Percentiles rank a stretch among this genome's conserved stretches.
These are phyloP conservation scores for Eilema sororculum DNA, from an alignment of 2,888 invertebrate species.

Conservation along the genomic window DNA sequence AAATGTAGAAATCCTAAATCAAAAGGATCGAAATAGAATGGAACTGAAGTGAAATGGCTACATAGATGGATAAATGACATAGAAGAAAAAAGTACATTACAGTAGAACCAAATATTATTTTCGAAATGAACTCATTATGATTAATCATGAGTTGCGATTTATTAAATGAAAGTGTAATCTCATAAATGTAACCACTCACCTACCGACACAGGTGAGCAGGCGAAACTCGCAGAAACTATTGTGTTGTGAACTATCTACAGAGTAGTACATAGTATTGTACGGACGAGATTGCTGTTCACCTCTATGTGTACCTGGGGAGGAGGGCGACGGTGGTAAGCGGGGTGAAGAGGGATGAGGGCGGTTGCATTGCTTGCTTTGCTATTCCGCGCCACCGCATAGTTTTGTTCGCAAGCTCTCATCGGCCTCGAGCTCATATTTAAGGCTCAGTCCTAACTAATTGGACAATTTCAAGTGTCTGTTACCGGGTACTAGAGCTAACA, in stretches of 20 bases:
- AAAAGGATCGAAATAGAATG: background rate
- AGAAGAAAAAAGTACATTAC: background rate
- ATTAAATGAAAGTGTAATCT: constrained; percentile 42
- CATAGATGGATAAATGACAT: background rate
- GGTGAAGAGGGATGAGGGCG: constrained; percentile 48
- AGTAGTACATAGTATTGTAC: constrained; percentile 63
- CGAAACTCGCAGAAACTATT: constrained; percentile 65
- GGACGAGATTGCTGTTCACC: constrained; percentile 77
- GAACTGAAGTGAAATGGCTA: background rate
- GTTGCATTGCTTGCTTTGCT: constrained; percentile 71
- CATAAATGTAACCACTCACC: constrained; percentile 45
- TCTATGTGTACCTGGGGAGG: constrained; percentile 67
- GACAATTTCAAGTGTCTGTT: constrained; percentile 69
- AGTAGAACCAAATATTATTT: background rate
- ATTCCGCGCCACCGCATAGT: constrained; percentile 78
- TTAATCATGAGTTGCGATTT: background rate
- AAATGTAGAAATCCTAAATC: no score
- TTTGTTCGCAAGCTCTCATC: constrained; percentile 80
- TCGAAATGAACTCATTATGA: no score
- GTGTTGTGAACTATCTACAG: constrained; percentile 60
- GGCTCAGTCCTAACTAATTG: constrained; percentile 74
- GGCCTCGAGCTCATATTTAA: constrained; percentile 73
- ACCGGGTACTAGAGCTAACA: constrained; percentile 60
- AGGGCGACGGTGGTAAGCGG: constrained; percentile 48
- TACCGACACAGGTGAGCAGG: constrained; percentile 49